Evolutionary conservation across 2,888 invertebrate species (phyloP), one percentile per base, ranked within the genome.

Genomic region (Apamea epomidion): DNA sequence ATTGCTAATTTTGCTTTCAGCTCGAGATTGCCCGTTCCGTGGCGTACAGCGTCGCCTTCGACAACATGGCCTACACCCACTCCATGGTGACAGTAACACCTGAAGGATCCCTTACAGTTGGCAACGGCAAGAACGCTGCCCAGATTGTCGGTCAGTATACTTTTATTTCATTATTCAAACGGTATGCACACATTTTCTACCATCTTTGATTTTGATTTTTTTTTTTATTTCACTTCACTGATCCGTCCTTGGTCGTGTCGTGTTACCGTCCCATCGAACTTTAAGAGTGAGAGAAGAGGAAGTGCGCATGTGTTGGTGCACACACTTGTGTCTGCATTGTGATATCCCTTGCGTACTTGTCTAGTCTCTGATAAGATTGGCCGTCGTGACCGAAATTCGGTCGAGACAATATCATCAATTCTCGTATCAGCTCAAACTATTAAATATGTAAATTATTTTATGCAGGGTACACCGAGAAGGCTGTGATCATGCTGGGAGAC

Each of bases 401-500:
- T 51, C 14, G 12, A 21, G 14, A 14, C 14, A 14, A 14, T 48
- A 21, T 51, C 29, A 29, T 70, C 21, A 54, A 16, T 70, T 54
- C 10, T 25, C 10, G 5, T 51, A 54, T 32, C 1, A 10, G 16
- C 1, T 51, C 21, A 70, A 29, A 48, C 21, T 69, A 29, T 70
- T 48, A 77, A 72, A 54, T 65, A 37, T 14, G 1, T 37, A 6
- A 51, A 65, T 25, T 18, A 42, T n/a, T 77, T 60, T 71, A 16
- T 67, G 0, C 87, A 97, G 97, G 97, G 25, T 97, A 97, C 94
- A 98, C 98, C 83, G 91, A 96, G 0, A 93, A 97, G 25, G 95
- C 97, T n/a, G 98, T 98, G 4, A 97, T 98, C 88, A 96, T 98
- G 79, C 96, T 98, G 32, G 97, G 97, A 25, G 98, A 98, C 91